phyloP scores from a whole-genome alignment of 2,888 invertebrate species.

The Tortricodes alternella region DNA sequence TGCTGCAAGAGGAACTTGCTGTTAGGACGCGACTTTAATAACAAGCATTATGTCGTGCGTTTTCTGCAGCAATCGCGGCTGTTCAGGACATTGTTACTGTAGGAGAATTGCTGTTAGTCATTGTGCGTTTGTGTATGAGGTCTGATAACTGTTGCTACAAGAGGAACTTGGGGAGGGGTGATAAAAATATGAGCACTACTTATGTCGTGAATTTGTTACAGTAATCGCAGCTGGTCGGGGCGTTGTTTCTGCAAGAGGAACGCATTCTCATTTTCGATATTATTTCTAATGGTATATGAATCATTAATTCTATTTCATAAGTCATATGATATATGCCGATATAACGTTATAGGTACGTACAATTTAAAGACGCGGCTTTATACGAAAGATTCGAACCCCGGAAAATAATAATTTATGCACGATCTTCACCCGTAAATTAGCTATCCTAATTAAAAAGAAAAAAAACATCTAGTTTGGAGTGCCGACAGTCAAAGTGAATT shows the following conservation, averaged over 20 bases:
- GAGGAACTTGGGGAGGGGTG: too few relatives aligned
- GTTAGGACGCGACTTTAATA: background rate
- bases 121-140: too few relatives aligned
- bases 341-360: background rate
- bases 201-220: too few relatives aligned
- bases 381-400: background rate
- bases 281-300: too few relatives aligned
- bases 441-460: constrained; percentile 27
- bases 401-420: constrained; percentile 15
- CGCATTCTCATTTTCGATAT: too few relatives aligned
- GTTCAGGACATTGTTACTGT: too few relatives aligned
- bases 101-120: too few relatives aligned
- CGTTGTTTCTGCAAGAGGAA: too few relatives aligned
- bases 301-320: too few relatives aligned
- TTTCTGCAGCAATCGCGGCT: background rate
- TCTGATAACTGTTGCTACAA: too few relatives aligned
- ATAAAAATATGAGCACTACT: too few relatives aligned
- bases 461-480: constrained; percentile 56
- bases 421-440: constrained; percentile 20
- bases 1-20: constrained; percentile 81
- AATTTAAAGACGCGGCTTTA: background rate
- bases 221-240: too few relatives aligned
- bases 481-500: constrained; percentile 75
- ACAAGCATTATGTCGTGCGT: background rate
- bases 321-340: background rate